Conservation (phyloP, 2,113 vertebrate genomes). For the Psittacus erithacus region DNA sequence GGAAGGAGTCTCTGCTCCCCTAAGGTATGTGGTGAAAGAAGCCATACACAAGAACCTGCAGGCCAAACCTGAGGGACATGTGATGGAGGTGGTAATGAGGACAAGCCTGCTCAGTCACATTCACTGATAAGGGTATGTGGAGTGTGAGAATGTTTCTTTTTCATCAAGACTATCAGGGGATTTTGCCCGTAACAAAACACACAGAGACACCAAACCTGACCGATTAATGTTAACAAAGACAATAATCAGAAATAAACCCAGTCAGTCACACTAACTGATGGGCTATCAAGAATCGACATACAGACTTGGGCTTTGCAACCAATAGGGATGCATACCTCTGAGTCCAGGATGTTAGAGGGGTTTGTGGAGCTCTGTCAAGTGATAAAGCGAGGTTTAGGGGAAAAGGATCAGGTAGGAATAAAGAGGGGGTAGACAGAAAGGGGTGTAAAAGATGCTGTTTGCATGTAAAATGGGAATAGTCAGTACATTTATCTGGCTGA, state of each 20-base stretch:
- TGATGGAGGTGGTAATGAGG: neutral
- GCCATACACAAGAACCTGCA: accelerated
- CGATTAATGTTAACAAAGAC: neutral
- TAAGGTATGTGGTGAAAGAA: neutral
- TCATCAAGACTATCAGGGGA: neutral
- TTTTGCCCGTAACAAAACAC: neutral
- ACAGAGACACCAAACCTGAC: neutral
- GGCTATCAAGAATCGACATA: neutral
- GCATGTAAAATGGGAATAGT: accelerated
- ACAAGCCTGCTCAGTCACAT: neutral
- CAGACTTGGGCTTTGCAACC: neutral
- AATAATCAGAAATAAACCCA: neutral
- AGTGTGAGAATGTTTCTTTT: neutral
- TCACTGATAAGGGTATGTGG: accelerated
- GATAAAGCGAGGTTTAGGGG: neutral
- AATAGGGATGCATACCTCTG: neutral
- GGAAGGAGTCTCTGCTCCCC: neutral
- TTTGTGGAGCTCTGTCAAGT: neutral
- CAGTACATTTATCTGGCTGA: neutral
- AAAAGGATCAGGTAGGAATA: neutral
- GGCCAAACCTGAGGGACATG: neutral
- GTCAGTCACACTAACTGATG: neutral
- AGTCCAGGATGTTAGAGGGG: accelerated
- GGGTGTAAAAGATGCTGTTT: neutral
- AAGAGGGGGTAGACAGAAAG: neutral